Base-by-base conservation (phyloP, 2,888 invertebrate genomes). In the Hypsopygia costalis region DNA sequence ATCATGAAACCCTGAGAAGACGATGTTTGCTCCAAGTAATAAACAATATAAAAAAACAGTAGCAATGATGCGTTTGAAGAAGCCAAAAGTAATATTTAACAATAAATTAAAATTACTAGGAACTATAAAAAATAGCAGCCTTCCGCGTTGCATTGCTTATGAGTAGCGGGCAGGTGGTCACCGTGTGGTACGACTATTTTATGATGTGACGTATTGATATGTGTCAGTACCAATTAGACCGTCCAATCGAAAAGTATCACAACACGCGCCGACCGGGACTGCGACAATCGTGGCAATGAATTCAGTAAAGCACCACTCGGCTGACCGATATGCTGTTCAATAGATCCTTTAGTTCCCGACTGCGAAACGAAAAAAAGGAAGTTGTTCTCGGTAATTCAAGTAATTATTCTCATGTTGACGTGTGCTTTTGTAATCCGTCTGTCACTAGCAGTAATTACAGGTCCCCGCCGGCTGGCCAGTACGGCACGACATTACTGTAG, bases 311-410 rank as follows among this genome's bases (percentile, higher is more conserved):
- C 44, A 39, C 40, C 41, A 37, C 16, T 3, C 16, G 4, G 3
- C 16, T 4, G 16, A 4, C 44, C 62, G 57, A 64, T 49, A 87
- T 88, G 87, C 59, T 87, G 58, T 70, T 73, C 59, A 72, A 77
- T 67, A 71, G 81, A 61, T 79, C 82, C 25, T 83, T 85, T 68
- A 77, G 87, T 62, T 90, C 91, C 52, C 89, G 93, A 36, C 86
- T 93, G 47, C 82, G 94, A 66, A 91, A 91, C 75, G 91, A 91
- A 55, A 90, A 91, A 73, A 93, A 91, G 78, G 94, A 94, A 85
- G 88, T 94, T 45, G 80, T 94, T 56, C 83, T 94, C 64, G 94
- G 94, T 94, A 90, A 81, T 88, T 79, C 28, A 32, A 22, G n/a
- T 33, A 29, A 29, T 9, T n/a, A 6, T 6, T 34, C 20, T 31